Evolutionary conservation across 2,797 vertebrate species (phyloP), one percentile per base, ranked within the genome.

Genomic region (Crenichthys baileyi): DNA sequence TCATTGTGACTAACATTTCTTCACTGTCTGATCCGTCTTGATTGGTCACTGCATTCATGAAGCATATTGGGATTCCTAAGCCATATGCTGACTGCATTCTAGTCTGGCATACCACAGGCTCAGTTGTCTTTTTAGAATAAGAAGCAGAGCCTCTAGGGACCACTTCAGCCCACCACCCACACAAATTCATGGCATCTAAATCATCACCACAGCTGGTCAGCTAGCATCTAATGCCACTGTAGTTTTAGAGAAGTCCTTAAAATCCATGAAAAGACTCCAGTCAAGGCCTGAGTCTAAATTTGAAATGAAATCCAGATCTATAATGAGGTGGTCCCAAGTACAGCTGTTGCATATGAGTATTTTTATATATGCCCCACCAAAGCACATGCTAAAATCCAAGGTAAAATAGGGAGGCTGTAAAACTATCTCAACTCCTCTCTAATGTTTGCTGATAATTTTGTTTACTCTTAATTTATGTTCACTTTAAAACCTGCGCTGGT

Each of bases 351-450:
- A 83, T 85, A 76, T 85, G 70, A 29, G 70, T 78, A 91, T 95
- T 96, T 94, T 95, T 93, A 93, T 94, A 95, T 56, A n/a, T 91
- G 79, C 72, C 74, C 82, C 72, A 75, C 67, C 50, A 36, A 84
- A 87, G 90, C 82, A 94, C 80, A 81, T 93, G 89, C 83, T 72
- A 78, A 91, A 82, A 80, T 88, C 84, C 82, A 84, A 83, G 82
- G 71, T 80, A 84, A 79, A 88, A 88, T 87, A 88, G 84, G 70
- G 18, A 36, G 72, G 48, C 65, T 70, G 39, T 83, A 68, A 88
- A 80, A 80, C 73, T 77, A 73, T 76, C 80, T 78, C 72, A 71
- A 55, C 20, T 55, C 20, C 6, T 24, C 1, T 41, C 65, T 13
- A 44, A 44, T 4, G 44, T 13, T 68, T 29, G 5, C 36, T 41